Evolutionary conservation across 2,888 invertebrate species (phyloP).

Genomic region (Neria commutata): DNA sequence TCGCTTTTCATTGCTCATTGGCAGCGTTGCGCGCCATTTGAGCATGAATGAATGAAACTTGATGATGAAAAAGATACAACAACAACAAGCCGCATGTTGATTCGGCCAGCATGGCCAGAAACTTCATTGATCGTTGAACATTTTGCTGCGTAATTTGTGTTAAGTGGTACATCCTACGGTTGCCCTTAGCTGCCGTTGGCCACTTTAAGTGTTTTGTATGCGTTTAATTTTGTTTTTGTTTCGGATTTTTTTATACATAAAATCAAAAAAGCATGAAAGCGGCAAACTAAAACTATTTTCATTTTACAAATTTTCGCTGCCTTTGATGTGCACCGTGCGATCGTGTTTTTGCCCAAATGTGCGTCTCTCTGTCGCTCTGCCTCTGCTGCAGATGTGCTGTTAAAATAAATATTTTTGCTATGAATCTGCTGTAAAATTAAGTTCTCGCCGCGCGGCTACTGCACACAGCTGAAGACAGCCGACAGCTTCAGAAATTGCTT

Average conservation of each 20-base stretch:
- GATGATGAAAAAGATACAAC: no score
- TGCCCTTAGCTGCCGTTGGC: conserved; percentile 30
- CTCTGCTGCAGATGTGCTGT: no score
- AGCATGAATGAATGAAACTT: no score
- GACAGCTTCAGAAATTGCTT: no score
- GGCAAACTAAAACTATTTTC: conserved; percentile 46
- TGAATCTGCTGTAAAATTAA: conserved; percentile 48
- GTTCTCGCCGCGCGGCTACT: no score
- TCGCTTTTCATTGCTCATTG: background rate
- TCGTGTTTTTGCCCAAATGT: no score
- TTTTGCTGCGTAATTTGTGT: conserved; percentile 59
- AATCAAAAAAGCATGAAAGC: conserved; percentile 43
- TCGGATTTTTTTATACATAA: conserved; percentile 4
- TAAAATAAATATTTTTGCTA: conserved; percentile 51
- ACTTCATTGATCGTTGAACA: conserved; percentile 35
- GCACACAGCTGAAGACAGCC: background rate
- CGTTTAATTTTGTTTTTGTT: conserved; percentile 41
- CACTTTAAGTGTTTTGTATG: conserved; percentile 29
- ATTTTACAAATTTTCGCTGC: conserved; percentile 16
- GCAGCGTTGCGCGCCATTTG: no score
- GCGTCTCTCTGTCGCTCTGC: no score
- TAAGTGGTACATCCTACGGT: conserved; percentile 56
- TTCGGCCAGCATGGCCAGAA: no score
- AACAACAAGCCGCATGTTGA: no score
- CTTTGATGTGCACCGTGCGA: conserved; percentile 49